Base-by-base conservation (phyloP, 2,797 vertebrate genomes). In the Brachyalestes nurse region DNA sequence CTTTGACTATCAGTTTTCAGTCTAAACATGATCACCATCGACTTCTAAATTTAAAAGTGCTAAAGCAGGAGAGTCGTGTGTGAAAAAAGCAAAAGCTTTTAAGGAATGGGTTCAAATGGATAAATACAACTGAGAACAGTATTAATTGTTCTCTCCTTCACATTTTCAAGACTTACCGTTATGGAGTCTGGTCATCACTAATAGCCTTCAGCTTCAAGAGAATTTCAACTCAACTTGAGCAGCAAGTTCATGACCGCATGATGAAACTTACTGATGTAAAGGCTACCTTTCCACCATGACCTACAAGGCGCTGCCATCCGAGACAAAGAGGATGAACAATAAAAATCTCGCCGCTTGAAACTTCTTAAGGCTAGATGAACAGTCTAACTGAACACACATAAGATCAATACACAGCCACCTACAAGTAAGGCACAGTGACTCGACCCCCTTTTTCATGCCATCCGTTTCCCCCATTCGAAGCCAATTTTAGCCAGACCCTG, bases 341-440 rank as follows among this genome's bases (percentile, higher is more conserved):
- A 21, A 23, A 60, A 75, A 67, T 73, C 19, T 57, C 45, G 42
- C 55, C 5, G 6, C 23, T 58, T 34, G 13, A 60, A 61, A n/a
- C 16, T 55, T 66, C 53, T 79, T 82, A 82, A 83, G 79, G 67
- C 76, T 60, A 72, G 72, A 19, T 64, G 9, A 85, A 78, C 78
- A 66, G 78, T 83, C 58, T 66, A 73, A 65, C 49, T 71, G 38
- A 57, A 66, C 49, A 42, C 57, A 55, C 53, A 34, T 28, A 25
- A 81, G 58, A 60, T 75, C 64, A 80, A 76, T 34, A 70, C 74
- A 69, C 77, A 77, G 78, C 34, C 60, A 60, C 77, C 66, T 80
- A 60, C 69, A 58, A 82, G 76, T 85, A 87, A 87, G 86, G 83
- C 86, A 87, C 86, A 58, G 65, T 49, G 62, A 57, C 71, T 75